Percentiles rank a stretch among this genome's conserved stretches.
Conservation (phyloP, 2,888 invertebrate species). For the Phragmatobia fuliginosa region DNA sequence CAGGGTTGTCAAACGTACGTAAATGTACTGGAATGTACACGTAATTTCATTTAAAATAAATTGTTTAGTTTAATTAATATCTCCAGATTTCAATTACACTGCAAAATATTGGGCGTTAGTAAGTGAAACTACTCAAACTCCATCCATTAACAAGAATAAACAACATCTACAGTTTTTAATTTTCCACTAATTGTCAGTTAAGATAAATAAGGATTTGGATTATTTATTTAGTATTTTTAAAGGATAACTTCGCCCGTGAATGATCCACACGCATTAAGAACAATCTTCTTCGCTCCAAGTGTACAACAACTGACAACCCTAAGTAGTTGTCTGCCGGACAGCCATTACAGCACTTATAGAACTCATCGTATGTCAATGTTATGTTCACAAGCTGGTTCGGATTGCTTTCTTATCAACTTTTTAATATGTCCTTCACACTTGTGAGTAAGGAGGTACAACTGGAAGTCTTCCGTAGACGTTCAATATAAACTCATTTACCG, state of each 20-base stretch:
- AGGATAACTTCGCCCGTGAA: no score
- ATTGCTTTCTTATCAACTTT: slow-evolving; percentile 32
- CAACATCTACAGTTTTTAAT: slow-evolving; percentile 42
- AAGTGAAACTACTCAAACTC: slow-evolving; percentile 75
- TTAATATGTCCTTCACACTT: slow-evolving; percentile 22
- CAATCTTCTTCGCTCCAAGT: not conserved
- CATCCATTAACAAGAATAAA: slow-evolving; percentile 67
- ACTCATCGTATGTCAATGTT: slow-evolving; percentile 55
- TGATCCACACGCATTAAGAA: no score
- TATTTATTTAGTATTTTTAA: no score
- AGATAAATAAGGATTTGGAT: no score
- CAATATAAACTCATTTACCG: not conserved
- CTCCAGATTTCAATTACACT: slow-evolving; percentile 81
- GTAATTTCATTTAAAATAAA: no score
- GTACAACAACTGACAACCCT: slow-evolving; percentile 56
- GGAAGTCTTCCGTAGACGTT: not conserved
- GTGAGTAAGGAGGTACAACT: not conserved
- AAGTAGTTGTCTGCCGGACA: slow-evolving; percentile 37
- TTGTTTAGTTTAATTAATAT: no score
- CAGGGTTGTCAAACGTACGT: slow-evolving; percentile 42
- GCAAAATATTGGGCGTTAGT: slow-evolving; percentile 82
- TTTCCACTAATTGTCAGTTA: no score
- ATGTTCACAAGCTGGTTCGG: slow-evolving; percentile 45
- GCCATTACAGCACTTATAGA: slow-evolving; percentile 51
- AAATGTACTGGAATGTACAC: no score